phyloP scores from a whole-genome alignment of 1,140 invertebrate species.

The Drosophila chauvacae region DNA sequence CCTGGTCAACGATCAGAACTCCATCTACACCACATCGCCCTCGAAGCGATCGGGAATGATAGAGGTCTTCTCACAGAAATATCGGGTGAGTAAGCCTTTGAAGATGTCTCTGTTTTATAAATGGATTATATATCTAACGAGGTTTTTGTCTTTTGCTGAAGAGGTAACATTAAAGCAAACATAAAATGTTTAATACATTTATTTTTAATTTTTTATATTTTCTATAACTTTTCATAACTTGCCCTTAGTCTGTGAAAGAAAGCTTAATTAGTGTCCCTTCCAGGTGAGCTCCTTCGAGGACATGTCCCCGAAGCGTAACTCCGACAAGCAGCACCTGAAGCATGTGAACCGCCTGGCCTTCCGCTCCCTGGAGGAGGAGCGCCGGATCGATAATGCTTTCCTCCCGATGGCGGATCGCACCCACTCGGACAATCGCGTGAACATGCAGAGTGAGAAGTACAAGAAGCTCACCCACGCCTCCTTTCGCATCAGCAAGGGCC shows the following conservation, averaged over 20 bases:
- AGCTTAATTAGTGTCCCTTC: slow-evolving; percentile 42
- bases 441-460: slow-evolving; percentile 83
- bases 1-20: slow-evolving; percentile 84
- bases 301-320: slow-evolving; percentile 71
- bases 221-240: too few species aligned
- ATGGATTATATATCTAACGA: background rate
- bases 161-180: too few species aligned
- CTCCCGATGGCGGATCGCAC: slow-evolving; percentile 81
- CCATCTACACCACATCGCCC: slow-evolving; percentile 84
- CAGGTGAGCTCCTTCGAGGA: slow-evolving; percentile 83
- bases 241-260: background rate
- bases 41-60: slow-evolving; percentile 82
- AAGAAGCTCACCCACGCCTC: slow-evolving; percentile 83
- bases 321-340: slow-evolving; percentile 72
- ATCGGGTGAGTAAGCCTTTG: slow-evolving; percentile 51
- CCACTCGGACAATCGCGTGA: slow-evolving; percentile 83
- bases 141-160: background rate
- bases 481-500: slow-evolving; percentile 80
- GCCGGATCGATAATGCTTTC: slow-evolving; percentile 83
- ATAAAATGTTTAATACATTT: background rate
- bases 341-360: slow-evolving; percentile 82
- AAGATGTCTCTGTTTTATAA: background rate
- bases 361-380: slow-evolving; percentile 83
- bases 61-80: slow-evolving; percentile 84
- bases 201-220: background rate